A percentile compares a stretch with the other conserved stretches of the same genome.
These are phyloP conservation scores for Vombatus ursinus DNA, from an alignment of 2,113 vertebrate species.

Conservation along the genomic window DNA sequence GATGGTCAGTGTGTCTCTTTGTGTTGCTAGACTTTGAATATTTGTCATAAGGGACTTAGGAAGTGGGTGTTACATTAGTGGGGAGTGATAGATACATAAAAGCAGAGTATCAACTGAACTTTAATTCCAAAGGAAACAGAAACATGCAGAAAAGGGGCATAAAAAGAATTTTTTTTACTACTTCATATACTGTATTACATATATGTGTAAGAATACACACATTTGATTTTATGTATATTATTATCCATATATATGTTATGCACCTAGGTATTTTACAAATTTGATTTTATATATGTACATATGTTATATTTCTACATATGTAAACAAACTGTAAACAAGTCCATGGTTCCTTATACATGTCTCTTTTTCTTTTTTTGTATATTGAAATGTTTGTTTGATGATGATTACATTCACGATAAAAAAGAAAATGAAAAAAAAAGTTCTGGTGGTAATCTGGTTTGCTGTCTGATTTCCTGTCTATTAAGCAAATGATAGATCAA, in stretches of 20 bases:
- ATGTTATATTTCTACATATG: not conserved
- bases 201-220: not conserved
- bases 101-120: not conserved
- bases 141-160: not conserved
- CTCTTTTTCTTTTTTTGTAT: not conserved
- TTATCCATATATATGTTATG: too few species aligned
- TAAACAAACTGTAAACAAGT: not conserved
- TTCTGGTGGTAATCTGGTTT: not conserved
- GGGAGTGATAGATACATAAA: not conserved
- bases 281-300: not conserved
- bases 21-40: not conserved
- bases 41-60: not conserved
- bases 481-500: slow-evolving; percentile 21
- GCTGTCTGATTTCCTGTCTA: slow-evolving; percentile 25
- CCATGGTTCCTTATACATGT: not conserved
- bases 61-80: not conserved
- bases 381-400: not conserved
- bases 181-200: not conserved
- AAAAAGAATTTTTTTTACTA: not conserved
- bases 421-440: not conserved
- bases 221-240: not conserved
- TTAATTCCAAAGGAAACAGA: not conserved
- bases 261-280: not conserved
- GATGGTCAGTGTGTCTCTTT: not conserved
- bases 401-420: not conserved